Conservation (phyloP, 2,113 vertebrate genomes). For the Anhinga rufa region DNA sequence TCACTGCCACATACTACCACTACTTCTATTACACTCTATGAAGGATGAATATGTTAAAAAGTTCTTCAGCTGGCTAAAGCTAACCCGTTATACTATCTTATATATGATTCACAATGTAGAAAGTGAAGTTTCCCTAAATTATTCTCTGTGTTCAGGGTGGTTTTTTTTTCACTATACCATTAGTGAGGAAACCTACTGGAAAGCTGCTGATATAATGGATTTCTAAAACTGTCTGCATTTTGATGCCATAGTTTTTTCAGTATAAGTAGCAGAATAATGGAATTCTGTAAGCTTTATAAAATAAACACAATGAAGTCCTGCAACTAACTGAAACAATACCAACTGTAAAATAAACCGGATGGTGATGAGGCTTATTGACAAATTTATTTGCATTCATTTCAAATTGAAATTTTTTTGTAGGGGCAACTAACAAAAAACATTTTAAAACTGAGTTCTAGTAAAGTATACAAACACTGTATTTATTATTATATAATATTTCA, state of each 20-base stretch:
- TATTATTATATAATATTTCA: background rate
- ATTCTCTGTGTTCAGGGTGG: background rate
- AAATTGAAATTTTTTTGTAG: background rate
- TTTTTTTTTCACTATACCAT: background rate
- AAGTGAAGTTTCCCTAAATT: background rate
- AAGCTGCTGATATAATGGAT: background rate
- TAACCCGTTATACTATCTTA: background rate
- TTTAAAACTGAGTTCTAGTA: background rate
- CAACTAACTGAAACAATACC: background rate
- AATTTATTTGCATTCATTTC: background rate
- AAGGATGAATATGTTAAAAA: background rate
- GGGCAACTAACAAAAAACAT: background rate
- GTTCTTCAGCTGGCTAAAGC: background rate
- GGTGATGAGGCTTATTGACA: background rate
- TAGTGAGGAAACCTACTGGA: background rate
- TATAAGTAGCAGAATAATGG: background rate
- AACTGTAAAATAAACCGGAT: background rate
- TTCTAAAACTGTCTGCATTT: background rate
- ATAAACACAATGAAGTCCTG: background rate
- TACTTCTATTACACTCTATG: background rate
- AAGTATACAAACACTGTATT: background rate
- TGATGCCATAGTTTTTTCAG: background rate
- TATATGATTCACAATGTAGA: background rate
- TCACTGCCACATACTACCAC: background rate
- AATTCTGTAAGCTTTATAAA: background rate